These are phyloP conservation scores for Lontra canadensis DNA, from an alignment of 2,113 vertebrate species.

Conservation along the genomic window DNA sequence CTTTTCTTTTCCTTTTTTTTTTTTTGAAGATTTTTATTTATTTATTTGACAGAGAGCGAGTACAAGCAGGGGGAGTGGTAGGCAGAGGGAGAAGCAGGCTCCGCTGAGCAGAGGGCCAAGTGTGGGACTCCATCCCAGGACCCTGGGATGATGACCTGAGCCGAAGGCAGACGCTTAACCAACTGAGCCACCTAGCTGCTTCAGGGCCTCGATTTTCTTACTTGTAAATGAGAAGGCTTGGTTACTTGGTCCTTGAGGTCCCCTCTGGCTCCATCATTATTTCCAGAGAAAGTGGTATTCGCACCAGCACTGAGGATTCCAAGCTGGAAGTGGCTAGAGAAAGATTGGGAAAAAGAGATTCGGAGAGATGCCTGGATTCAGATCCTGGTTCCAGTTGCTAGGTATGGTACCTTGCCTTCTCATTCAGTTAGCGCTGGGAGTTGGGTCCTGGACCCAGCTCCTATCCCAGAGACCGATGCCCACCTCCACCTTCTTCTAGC, in stretches of 20 bases:
- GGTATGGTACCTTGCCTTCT: neutral
- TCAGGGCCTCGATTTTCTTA: neutral
- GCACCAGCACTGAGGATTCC: neutral
- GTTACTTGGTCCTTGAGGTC: neutral
- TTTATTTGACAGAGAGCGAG: too few relatives aligned
- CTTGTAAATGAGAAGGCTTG: neutral
- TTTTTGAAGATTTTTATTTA: too few relatives aligned
- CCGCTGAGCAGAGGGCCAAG: too few relatives aligned
- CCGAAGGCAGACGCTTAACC: too few relatives aligned
- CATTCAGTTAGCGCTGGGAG: neutral
- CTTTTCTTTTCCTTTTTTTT: neutral
- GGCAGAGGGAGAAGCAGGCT: too few relatives aligned
- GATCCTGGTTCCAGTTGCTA: neutral
- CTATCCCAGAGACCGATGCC: neutral
- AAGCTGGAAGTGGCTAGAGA: neutral
- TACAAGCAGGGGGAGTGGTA: too few relatives aligned
- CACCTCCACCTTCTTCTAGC: neutral
- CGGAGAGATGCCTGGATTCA: neutral
- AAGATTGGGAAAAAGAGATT: neutral
- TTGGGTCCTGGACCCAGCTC: neutral
- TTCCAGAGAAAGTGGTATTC: neutral
- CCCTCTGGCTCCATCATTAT: neutral
- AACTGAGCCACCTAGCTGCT: neutral
- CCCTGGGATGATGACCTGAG: too few relatives aligned
- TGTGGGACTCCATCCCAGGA: too few relatives aligned